These are phyloP conservation scores for Laupala kohalensis DNA, from an alignment of 1,140 invertebrate species.

Conservation along the genomic window DNA sequence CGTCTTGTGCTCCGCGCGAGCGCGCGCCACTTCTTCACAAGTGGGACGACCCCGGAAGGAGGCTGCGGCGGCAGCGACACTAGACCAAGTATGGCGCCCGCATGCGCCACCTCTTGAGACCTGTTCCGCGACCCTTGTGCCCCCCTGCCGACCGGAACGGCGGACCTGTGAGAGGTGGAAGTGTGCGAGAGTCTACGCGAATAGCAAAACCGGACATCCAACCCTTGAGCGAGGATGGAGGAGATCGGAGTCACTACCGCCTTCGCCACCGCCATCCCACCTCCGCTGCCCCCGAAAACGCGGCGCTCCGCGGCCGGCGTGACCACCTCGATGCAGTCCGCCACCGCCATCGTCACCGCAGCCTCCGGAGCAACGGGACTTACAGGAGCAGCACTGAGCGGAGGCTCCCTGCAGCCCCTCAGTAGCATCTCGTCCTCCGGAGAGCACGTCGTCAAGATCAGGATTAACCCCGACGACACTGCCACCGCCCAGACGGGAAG, in stretches of 20 bases:
- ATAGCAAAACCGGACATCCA: not conserved
- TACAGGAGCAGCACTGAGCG: not conserved
- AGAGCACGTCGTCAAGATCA: constrained; percentile 50
- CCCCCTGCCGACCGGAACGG: not conserved
- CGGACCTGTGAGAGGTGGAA: not conserved
- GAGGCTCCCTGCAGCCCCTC: not conserved
- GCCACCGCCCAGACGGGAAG: constrained; percentile 9
- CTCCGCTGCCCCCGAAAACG: constrained; percentile 20
- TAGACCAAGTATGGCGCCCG: not conserved
- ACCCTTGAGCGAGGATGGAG: not conserved
- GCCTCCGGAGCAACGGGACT: not conserved
- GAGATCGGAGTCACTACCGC: not conserved
- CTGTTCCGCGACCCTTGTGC: not conserved
- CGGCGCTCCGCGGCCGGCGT: constrained; percentile 3
- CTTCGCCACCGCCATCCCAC: constrained; percentile 13
- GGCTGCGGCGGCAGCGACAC: not conserved
- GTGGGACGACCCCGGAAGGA: not conserved
- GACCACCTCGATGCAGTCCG: not conserved
- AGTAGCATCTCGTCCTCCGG: constrained; percentile 1
- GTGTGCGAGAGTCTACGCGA: not conserved
- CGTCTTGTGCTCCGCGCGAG: no score
- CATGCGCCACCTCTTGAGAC: not conserved
- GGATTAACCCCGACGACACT: constrained; percentile 40
- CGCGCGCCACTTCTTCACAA: not conserved
- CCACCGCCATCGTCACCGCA: not conserved